phyloP scores from a whole-genome alignment of 2,888 invertebrate species.

The Cacoxenus indagator region DNA sequence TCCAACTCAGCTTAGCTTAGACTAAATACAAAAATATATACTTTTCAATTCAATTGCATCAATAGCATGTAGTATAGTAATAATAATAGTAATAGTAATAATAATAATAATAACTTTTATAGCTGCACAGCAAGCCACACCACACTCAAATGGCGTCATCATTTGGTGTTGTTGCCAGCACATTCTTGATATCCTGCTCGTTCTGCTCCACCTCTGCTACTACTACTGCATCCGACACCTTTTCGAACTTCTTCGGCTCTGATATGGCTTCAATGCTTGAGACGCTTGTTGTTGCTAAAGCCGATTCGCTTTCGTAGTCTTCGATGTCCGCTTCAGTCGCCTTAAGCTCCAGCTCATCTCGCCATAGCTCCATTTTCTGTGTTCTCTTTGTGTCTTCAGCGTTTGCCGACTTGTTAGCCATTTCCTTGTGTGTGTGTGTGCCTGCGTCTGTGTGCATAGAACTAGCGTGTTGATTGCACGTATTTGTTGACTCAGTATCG shows the following conservation, averaged over 20 bases:
- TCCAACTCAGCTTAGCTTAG: neutral
- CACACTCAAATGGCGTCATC: slow-evolving; percentile 18
- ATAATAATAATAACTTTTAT: neutral
- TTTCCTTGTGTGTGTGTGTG: too few species aligned
- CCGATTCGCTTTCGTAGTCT: slow-evolving; percentile 2
- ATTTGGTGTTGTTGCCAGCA: slow-evolving; percentile 7
- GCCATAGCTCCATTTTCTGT: slow-evolving; percentile 46
- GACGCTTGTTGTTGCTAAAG: slow-evolving; percentile 20
- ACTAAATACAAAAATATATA: slow-evolving; percentile 22
- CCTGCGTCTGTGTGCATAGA: slow-evolving; percentile 12
- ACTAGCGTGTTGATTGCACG: slow-evolving; percentile 18
- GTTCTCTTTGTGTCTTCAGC: neutral
- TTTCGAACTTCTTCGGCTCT: neutral
- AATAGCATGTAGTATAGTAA: neutral
- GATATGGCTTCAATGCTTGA: slow-evolving; percentile 34
- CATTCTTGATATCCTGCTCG: neutral
- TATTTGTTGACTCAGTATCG: slow-evolving; percentile 4
- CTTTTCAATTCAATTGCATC: neutral
- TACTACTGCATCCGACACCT: neutral
- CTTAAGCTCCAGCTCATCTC: slow-evolving; percentile 45
- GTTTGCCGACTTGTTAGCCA: slow-evolving; percentile 32
- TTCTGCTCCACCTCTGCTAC: neutral
- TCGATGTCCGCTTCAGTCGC: slow-evolving; percentile 48
- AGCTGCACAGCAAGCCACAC: slow-evolving; percentile 15
- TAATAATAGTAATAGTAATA: too few species aligned